Evolutionary conservation across 2,113 vertebrate species (phyloP), one percentile per base, ranked within the genome.

Genomic region (Phylloscopus trochiloides): DNA sequence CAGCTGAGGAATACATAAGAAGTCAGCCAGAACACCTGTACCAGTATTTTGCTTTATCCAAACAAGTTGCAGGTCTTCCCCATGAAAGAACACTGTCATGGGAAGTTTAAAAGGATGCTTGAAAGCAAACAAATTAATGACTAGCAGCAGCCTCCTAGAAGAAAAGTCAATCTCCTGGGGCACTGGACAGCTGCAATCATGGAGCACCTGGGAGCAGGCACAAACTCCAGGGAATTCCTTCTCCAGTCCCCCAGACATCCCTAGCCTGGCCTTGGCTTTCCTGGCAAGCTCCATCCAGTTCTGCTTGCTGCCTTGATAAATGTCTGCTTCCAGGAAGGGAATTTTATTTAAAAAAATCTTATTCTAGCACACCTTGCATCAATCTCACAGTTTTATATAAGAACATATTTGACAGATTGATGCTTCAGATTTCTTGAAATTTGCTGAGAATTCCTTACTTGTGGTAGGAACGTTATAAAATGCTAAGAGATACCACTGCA

Each of bases 181-280:
- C 26, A 47, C 5, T 12, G 55, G 67, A 66, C 5, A 77, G 28
- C 17, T 51, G 3, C 32, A 70, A 1, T 1, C 0, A 0, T 29
- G 51, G 31, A 48, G 54, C 34, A 47, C 31, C 26, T 21, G 55
- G 24, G 59, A 45, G 36, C 40, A 80, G 76, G 17, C 25, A 52
- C 47, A 75, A 71, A 61, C 21, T 48, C 29, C 50, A 55, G 5
- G 14, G 43, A 65, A 78, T 82, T 36, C 6, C 17, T 57, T 43
- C 26, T 47, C 32, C 29, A 62, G 24, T 8, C 22, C 54, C 80
- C 31, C 63, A 59, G 1, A 16, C 19, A 62, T 10, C 8, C 43
- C 12, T 11, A 19, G 32, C 48, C 32, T 50, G 38, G 18, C 2
- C 0, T 32, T 50, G 66, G 38, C 42, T 57, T 74, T 36, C 65